Percentiles rank a stretch among this genome's conserved stretches.
These are phyloP conservation scores for Eutolmus rufibarbis DNA, from an alignment of 2,888 invertebrate genomes.

Conservation along the genomic window DNA sequence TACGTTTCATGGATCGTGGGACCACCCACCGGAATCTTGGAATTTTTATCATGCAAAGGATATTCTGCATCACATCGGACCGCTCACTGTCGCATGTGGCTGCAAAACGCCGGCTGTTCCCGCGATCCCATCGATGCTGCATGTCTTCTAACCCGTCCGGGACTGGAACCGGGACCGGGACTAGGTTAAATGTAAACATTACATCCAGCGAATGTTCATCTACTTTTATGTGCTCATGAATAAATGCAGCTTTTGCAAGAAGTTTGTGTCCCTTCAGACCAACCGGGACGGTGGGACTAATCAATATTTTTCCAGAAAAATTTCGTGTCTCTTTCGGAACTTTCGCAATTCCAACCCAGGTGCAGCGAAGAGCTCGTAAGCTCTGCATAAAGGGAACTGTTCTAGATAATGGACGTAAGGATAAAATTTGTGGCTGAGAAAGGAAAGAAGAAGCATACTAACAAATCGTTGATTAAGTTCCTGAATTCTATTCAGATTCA, in stretches of 20 bases:
- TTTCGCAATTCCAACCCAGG: not conserved
- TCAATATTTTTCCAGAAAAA: not conserved
- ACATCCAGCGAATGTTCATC: not conserved
- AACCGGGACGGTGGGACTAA: not conserved
- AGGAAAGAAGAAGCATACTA: no score
- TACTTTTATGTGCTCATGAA: conserved; percentile 1
- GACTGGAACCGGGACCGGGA: not conserved
- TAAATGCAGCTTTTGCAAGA: not conserved
- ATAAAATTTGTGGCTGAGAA: no score
- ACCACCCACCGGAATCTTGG: not conserved
- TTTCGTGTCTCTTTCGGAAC: not conserved
- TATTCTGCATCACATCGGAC: not conserved
- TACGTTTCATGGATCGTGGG: not conserved
- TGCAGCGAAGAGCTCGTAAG: not conserved
- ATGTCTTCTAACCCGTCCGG: not conserved
- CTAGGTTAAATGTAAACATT: not conserved
- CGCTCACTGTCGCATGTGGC: not conserved
- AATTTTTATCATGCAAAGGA: conserved; percentile 11
- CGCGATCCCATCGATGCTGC: not conserved
- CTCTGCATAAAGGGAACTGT: no score
- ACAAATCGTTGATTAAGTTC: no score
- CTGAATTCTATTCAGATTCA: no score
- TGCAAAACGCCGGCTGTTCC: not conserved
- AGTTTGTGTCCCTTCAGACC: not conserved
- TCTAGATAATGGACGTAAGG: no score